Percentiles rank a stretch among this genome's conserved stretches.
phyloP scores from a whole-genome alignment of 2,113 vertebrate genomes.

The Hydrolagus affinis region DNA sequence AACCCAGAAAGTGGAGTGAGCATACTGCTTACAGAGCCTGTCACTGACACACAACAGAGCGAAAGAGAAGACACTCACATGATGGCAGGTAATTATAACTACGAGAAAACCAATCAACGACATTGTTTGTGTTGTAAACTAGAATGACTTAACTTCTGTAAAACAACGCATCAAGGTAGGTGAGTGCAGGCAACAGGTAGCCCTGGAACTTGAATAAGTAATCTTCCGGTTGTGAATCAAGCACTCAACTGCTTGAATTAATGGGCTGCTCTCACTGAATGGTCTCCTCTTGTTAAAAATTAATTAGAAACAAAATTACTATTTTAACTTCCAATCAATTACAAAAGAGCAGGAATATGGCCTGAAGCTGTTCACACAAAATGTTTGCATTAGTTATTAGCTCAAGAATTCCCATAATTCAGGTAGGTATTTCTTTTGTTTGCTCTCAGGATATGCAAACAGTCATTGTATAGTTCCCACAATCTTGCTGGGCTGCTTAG shows the following conservation, averaged over 20 bases:
- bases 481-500: constrained; percentile 19
- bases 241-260: neutral
- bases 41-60: too few relatives aligned
- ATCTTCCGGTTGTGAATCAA: neutral
- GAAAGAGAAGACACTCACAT: too few relatives aligned
- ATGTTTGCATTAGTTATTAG: constrained; percentile 39
- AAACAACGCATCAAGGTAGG: neutral
- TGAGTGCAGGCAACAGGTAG: neutral
- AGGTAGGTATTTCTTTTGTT: constrained; percentile 35
- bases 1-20: too few relatives aligned
- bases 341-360: constrained; percentile 35
- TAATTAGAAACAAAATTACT: constrained; percentile 22
- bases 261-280: too few relatives aligned
- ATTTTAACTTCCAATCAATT: constrained; percentile 34
- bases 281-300: neutral
- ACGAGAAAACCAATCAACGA: too few relatives aligned
- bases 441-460: constrained; percentile 37
- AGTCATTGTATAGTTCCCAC: constrained; percentile 36
- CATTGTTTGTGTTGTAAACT: too few relatives aligned
- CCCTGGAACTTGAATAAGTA: neutral
- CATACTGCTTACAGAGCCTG: too few relatives aligned
- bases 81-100: too few relatives aligned
- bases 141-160: too few relatives aligned
- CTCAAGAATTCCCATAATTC: constrained; percentile 38
- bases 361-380: constrained; percentile 34